These are phyloP conservation scores for Eubucco bourcierii DNA, from an alignment of 2,113 vertebrate species.

Conservation along the genomic window DNA sequence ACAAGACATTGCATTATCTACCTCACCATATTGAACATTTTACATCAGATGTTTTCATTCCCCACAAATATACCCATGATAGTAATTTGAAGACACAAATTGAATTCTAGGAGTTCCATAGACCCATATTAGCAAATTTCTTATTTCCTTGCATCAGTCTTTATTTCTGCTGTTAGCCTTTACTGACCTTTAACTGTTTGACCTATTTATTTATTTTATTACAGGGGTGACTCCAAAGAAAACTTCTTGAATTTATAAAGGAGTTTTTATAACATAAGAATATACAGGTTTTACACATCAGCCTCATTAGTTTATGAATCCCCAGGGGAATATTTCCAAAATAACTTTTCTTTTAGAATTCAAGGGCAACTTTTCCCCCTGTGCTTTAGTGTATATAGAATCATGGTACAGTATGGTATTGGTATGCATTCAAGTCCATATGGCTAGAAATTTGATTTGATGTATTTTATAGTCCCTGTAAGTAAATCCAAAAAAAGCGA, in stretches of 20 bases:
- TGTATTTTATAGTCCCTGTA: neutral
- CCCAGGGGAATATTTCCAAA: neutral
- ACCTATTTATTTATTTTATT: neutral
- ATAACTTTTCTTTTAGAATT: neutral
- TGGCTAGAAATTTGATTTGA: neutral
- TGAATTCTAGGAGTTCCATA: neutral
- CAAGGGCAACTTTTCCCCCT: neutral
- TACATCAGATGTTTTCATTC: conserved; percentile 14
- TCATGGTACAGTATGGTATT: neutral
- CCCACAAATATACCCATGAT: neutral
- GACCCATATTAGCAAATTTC: neutral
- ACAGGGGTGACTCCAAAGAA: neutral
- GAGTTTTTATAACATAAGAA: neutral
- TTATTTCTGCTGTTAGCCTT: neutral
- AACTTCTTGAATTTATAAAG: neutral
- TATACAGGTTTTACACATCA: neutral
- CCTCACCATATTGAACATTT: conserved; percentile 22
- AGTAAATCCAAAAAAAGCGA: neutral
- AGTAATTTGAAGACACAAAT: neutral
- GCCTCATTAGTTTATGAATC: neutral
- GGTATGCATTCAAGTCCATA: neutral
- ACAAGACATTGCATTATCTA: neutral
- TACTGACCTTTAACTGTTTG: neutral
- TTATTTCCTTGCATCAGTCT: neutral
- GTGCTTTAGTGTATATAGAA: neutral